Evolutionary conservation across 1,140 invertebrate species (phyloP), one percentile per base, ranked within the genome.

Genomic region (Apis mellifera): DNA sequence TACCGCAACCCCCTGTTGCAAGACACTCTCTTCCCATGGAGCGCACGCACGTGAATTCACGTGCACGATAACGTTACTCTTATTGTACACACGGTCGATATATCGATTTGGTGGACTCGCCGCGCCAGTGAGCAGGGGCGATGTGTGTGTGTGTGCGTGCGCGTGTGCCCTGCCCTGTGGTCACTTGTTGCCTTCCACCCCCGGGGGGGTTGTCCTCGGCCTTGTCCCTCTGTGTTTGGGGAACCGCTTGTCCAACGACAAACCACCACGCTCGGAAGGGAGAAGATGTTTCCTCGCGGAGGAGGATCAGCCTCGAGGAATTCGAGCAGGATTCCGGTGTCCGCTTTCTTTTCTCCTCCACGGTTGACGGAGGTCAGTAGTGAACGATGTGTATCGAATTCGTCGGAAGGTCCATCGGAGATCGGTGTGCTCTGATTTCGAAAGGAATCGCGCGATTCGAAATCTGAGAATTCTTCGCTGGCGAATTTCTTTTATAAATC

Each of bases 181-280:
- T 93, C 92, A 93, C 92, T 93, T 93, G 92, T 93, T 93, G 92
- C 92, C 92, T 89, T 78, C 90, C 90, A 92, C 92, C 91, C 92
- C 91, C 89, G 86, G 84, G 90, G n/a, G 90, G 90, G 32, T 42
- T 42, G 32, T n/a, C n/a, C 0, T 78, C 90, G 90, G 89, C 91
- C 90, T 92, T 92, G 90, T 92, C 91, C 92, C 90, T 91, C 90
- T 86, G 80, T 90, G 89, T 92, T 92, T 92, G 90, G 91, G 90
- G 87, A 91, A 91, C 89, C 89, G 90, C 90, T 92, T 89, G 91
- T 89, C 26, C 26, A 26, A 26, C 90, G 86, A 89, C 87, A 88
- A 89, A 88, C 84, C 81, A 42, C 32, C 85, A 59, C 13, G 59
- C 26, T 26, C 23, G 19, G 26, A 15, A 3, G 26, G 19, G 62